Conservation (phyloP, 2,888 invertebrate genomes). For the Drosophila greeni region DNA sequence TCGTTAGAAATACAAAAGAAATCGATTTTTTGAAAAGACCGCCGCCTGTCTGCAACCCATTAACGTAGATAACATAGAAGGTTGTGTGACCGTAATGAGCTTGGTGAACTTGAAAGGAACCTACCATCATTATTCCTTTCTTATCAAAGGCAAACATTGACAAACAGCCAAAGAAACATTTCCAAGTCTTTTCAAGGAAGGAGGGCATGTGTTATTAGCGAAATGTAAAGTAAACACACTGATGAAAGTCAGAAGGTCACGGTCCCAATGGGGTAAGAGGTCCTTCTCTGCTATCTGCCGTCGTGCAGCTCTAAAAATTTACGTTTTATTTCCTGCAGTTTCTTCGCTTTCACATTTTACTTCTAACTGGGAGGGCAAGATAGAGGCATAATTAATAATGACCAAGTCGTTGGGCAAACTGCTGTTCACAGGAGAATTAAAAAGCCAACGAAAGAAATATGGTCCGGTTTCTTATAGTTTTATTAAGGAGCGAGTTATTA, state of each 20-base stretch:
- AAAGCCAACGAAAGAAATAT: too few relatives aligned
- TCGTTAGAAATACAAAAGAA: constrained; percentile 5
- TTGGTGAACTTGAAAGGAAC: constrained; percentile 10
- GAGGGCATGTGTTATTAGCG: constrained; percentile 35
- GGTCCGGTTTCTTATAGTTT: too few relatives aligned
- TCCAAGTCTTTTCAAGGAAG: constrained; percentile 27
- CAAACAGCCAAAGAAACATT: constrained; percentile 18
- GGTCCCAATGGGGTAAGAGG: constrained; percentile 3
- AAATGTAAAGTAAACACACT: constrained; percentile 37
- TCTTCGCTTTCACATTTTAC: background rate
- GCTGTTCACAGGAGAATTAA: background rate
- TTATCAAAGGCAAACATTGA: constrained; percentile 30
- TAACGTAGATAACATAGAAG: constrained; percentile 1
- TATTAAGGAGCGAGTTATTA: too few relatives aligned
- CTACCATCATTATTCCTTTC: constrained; percentile 28
- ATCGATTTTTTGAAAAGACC: constrained; percentile 1
- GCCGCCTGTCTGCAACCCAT: background rate
- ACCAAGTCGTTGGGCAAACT: background rate
- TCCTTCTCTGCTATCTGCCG: constrained; percentile 42
- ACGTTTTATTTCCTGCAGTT: constrained; percentile 7
- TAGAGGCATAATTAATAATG: constrained; percentile 53
- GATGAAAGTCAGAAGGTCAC: constrained; percentile 46
- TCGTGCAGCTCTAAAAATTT: constrained; percentile 38
- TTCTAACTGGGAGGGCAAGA: constrained; percentile 7
- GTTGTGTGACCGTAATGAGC: constrained; percentile 15